phyloP scores from a whole-genome alignment of 1,140 invertebrate species.

The Penaeus vannamei region DNA sequence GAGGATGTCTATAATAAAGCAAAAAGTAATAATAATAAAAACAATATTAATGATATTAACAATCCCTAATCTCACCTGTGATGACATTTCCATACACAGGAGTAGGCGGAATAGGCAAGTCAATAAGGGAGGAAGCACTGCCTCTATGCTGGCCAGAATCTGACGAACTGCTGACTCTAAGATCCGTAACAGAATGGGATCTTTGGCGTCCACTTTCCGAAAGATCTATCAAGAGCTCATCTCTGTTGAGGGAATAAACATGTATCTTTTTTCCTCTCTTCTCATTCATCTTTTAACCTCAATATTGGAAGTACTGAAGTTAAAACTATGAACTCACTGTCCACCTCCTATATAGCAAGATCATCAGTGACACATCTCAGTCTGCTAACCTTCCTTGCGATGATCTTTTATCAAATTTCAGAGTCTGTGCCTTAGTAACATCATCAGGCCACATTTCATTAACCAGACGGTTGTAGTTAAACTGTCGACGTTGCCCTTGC shows the following conservation, averaged over 20 bases:
- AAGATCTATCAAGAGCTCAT: constrained; percentile 73
- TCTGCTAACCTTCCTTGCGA: constrained; percentile 43
- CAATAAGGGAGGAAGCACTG: constrained; percentile 53
- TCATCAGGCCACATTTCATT: constrained; percentile 58
- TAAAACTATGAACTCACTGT: too few species aligned
- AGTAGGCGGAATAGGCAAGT: constrained; percentile 69
- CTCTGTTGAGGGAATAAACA: constrained; percentile 70
- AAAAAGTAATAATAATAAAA: neutral
- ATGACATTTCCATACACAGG: constrained; percentile 49
- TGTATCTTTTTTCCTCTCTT: neutral
- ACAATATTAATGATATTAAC: neutral
- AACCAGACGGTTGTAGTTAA: constrained; percentile 55
- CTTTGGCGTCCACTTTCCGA: constrained; percentile 69
- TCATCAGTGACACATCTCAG: too few species aligned
- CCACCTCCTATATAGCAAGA: too few species aligned
- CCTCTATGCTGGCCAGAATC: constrained; percentile 58
- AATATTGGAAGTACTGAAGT: too few species aligned
- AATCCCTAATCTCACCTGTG: constrained; percentile 36
- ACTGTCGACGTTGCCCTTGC: constrained; percentile 42
- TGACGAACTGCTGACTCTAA: constrained; percentile 62
- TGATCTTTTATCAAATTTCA: constrained; percentile 19
- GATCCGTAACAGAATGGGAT: constrained; percentile 68
- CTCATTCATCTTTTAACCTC: neutral
- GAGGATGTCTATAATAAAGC: too few species aligned
- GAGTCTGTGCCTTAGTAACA: constrained; percentile 39